Percentiles rank a stretch among this genome's conserved stretches.
Conservation (phyloP, 2,797 vertebrate genomes). For the Streptopelia turtur region DNA sequence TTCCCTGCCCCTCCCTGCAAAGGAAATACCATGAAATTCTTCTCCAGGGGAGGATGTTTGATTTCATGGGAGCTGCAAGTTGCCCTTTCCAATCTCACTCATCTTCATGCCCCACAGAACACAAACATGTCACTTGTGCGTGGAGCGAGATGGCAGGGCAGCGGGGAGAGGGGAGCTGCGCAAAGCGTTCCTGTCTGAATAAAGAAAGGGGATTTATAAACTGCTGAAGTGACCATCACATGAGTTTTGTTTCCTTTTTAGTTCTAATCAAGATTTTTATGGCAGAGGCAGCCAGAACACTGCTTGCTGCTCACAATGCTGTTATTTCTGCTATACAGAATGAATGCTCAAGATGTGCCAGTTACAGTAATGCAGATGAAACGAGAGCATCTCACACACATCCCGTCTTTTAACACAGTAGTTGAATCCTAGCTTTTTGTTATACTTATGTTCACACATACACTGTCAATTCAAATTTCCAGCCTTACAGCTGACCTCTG, state of each 20-base stretch:
- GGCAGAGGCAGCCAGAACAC: not conserved
- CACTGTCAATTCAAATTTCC: not conserved
- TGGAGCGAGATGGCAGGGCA: not conserved
- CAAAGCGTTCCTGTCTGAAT: not conserved
- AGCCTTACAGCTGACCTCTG: not conserved
- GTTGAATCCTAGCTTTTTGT: not conserved
- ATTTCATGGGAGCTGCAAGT: not conserved
- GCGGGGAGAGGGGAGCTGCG: not conserved
- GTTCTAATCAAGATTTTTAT: not conserved
- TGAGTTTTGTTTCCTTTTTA: slow-evolving; percentile 19
- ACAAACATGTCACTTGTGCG: fast-evolving
- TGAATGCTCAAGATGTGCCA: not conserved
- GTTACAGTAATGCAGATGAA: not conserved
- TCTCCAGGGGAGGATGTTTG: not conserved
- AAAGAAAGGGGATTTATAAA: slow-evolving; percentile 22
- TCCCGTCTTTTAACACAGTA: not conserved
- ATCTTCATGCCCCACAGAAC: not conserved
- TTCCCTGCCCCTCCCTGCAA: not conserved
- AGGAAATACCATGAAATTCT: not conserved
- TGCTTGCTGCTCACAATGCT: not conserved
- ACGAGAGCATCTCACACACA: not conserved
- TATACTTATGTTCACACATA: not conserved
- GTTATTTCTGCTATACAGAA: not conserved
- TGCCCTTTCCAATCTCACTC: not conserved
- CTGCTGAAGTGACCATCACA: not conserved